A percentile compares a stretch with the other conserved stretches of the same genome.
Evolutionary conservation across 2,888 invertebrate genomes (phyloP).

Genomic region (Cryptops parisi): DNA sequence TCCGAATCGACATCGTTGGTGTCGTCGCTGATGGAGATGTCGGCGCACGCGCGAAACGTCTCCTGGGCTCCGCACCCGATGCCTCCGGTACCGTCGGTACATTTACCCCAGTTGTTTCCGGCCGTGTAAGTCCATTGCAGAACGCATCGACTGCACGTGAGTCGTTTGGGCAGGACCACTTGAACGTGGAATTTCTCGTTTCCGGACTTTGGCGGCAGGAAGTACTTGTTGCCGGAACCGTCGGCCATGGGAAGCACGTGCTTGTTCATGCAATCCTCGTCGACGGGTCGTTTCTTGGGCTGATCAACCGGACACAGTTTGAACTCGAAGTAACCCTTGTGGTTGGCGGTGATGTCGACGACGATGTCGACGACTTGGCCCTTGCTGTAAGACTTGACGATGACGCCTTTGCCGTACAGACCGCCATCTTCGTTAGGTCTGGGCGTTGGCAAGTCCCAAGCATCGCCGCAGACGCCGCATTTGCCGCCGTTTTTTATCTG

Average conservation of each 20-base stretch:
- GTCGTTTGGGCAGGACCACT: constrained; percentile 51
- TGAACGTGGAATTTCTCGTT: constrained; percentile 15
- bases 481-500: constrained; percentile 74
- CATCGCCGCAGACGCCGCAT: constrained; percentile 74
- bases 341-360: constrained; percentile 75
- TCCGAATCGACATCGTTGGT: constrained; percentile 5
- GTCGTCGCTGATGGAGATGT: constrained; percentile 54
- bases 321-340: constrained; percentile 76
- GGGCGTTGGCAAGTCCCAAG: constrained; percentile 56
- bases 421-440: constrained; percentile 83
- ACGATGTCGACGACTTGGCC: constrained; percentile 55
- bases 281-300: constrained; percentile 53
- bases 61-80: constrained; percentile 82
- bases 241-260: constrained; percentile 49
- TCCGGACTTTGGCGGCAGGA: constrained; percentile 14
- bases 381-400: constrained; percentile 60
- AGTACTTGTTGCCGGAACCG: constrained; percentile 39
- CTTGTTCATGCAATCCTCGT: constrained; percentile 65
- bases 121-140: constrained; percentile 81
- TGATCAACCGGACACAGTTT: constrained; percentile 68
- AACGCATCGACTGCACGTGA: constrained; percentile 66
- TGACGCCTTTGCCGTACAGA: constrained; percentile 68
- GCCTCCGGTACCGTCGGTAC: constrained; percentile 63
- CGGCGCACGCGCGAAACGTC: constrained; percentile 72
- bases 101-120: constrained; percentile 71